These are phyloP conservation scores for Calosoma granatense DNA, from an alignment of 1,140 invertebrate species.

Conservation along the genomic window DNA sequence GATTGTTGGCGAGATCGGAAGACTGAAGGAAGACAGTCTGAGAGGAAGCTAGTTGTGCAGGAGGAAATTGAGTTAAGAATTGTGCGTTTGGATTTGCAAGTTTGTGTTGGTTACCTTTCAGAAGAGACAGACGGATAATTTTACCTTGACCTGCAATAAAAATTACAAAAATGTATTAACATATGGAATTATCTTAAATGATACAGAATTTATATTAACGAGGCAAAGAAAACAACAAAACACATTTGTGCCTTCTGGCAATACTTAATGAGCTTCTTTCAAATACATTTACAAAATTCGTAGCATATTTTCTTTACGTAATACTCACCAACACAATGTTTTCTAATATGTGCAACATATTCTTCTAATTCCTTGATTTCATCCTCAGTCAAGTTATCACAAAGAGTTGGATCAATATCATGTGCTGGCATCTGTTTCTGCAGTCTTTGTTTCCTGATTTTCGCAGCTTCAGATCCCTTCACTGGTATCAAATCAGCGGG, in stretches of 20 bases:
- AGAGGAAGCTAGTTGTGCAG: background rate
- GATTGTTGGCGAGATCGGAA: background rate
- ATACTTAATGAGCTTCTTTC: too few species aligned
- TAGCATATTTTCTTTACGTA: too few species aligned
- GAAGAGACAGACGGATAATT: background rate
- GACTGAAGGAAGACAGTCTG: background rate
- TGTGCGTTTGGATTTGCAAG: background rate
- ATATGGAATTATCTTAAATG: too few species aligned
- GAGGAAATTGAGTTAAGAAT: background rate
- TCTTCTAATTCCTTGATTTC: conserved; percentile 51
- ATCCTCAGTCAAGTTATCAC: conserved; percentile 49
- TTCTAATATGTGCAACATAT: conserved; percentile 51
- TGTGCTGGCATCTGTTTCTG: conserved; percentile 72
- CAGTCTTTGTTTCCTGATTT: conserved; percentile 58
- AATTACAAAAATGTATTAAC: too few species aligned
- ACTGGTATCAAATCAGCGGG: conserved; percentile 60
- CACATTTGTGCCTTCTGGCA: too few species aligned
- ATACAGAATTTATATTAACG: too few species aligned
- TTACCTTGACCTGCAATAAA: conserved; percentile 1
- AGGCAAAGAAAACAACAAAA: too few species aligned
- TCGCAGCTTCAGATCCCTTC: conserved; percentile 61
- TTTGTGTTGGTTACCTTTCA: background rate
- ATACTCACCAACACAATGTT: conserved; percentile 47
- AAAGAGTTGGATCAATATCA: conserved; percentile 54
- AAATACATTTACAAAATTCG: too few species aligned